phyloP scores from a whole-genome alignment of 2,888 invertebrate genomes.

The Amiota mariae region DNA sequence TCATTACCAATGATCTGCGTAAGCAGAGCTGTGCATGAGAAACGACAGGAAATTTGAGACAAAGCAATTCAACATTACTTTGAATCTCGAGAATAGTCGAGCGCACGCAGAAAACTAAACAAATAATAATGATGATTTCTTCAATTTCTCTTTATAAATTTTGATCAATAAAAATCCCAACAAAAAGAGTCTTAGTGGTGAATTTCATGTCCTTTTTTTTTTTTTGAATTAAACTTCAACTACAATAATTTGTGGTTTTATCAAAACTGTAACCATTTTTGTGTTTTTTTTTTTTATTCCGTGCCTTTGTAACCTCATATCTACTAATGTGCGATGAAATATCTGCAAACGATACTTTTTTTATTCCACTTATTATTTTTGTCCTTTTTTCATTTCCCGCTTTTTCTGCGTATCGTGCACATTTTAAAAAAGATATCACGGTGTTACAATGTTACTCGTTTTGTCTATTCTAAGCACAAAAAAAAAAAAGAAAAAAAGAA shows the following conservation, averaged over 20 bases:
- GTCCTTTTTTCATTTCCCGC: not conserved
- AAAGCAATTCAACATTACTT: no score
- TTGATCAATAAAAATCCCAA: no score
- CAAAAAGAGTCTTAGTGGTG: no score
- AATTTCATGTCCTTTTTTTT: no score
- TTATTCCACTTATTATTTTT: not conserved
- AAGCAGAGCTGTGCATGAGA: no score
- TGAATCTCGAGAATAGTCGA: no score
- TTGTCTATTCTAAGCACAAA: not conserved
- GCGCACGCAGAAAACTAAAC: no score
- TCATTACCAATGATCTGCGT: no score
- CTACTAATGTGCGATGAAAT: slow-evolving; percentile 19
- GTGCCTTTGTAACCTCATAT: slow-evolving; percentile 8
- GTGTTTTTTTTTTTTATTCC: not conserved
- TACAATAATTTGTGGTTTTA: not conserved
- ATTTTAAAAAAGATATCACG: slow-evolving; percentile 5
- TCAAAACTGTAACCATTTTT: not conserved
- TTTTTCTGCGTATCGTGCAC: slow-evolving; percentile 1
- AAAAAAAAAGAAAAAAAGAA: not conserved
- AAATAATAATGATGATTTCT: no score
- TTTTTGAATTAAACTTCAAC: no score
- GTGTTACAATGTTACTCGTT: not conserved
- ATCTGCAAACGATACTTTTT: slow-evolving; percentile 1
- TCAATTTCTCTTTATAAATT: no score
- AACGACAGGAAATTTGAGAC: no score